These are phyloP conservation scores for Melanostoma scalare DNA, from an alignment of 2,888 invertebrate genomes.

Conservation along the genomic window DNA sequence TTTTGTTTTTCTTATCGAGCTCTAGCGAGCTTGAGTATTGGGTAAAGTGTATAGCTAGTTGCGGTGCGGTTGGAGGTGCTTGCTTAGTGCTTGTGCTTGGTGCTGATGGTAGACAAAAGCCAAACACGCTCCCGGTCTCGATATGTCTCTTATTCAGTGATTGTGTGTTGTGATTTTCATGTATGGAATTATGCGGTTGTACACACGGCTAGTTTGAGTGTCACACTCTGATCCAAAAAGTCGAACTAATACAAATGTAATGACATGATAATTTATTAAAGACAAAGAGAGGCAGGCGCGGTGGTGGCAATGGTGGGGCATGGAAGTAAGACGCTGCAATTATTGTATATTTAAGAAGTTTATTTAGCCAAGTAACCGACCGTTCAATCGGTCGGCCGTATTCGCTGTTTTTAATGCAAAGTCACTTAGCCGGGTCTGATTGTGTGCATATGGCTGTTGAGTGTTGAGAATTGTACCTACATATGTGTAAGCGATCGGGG, in stretches of 20 bases:
- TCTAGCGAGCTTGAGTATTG: not conserved
- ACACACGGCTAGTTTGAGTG: conserved; percentile 50
- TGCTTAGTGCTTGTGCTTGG: no score
- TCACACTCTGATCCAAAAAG: conserved; percentile 68
- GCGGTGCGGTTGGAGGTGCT: not conserved
- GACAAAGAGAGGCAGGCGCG: conserved; percentile 30
- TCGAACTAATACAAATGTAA: conserved; percentile 72
- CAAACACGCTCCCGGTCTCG: conserved; percentile 14
- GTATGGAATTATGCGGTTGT: conserved; percentile 58
- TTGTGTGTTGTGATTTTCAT: conserved; percentile 68
- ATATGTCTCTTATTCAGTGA: conserved; percentile 43
- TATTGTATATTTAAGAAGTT: conserved; percentile 66
- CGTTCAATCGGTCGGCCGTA: conserved; percentile 63
- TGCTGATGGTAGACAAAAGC: conserved; percentile 6
- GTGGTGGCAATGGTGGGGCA: conserved; percentile 7
- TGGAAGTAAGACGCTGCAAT: conserved; percentile 58
- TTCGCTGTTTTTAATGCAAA: conserved; percentile 55
- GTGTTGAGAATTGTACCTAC: conserved; percentile 10
- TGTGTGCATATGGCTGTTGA: conserved; percentile 15
- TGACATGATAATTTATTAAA: conserved; percentile 72
- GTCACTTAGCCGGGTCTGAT: conserved; percentile 57
- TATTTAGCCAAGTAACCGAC: conserved; percentile 67
- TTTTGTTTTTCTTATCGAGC: conserved; percentile 64
- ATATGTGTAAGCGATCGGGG: conserved; percentile 2
- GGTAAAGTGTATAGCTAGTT: conserved; percentile 7